Percentiles rank a stretch among this genome's conserved stretches.
Evolutionary conservation across 2,113 vertebrate species (phyloP).

Genomic region (Malaclemys terrapin): DNA sequence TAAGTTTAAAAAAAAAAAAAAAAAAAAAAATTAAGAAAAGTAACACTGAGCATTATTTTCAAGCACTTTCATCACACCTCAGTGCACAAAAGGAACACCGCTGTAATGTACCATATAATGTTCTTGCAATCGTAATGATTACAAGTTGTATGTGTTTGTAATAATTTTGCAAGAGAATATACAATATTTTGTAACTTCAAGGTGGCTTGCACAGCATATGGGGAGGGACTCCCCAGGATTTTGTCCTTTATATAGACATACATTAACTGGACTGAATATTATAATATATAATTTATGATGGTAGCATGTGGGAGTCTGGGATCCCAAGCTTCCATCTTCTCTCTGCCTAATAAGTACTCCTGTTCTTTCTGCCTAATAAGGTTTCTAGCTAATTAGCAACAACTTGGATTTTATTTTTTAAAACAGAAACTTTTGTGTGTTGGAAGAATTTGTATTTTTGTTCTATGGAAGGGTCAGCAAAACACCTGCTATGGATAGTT

Average conservation of each 20-base stretch:
- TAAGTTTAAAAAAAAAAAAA: constrained; percentile 35
- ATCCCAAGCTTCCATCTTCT: neutral
- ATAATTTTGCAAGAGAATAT: neutral
- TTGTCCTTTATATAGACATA: neutral
- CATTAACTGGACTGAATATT: fast-evolving
- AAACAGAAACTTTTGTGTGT: neutral
- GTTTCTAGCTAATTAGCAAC: neutral
- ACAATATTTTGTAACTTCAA: neutral
- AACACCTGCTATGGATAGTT: constrained; percentile 34
- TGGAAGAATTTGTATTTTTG: neutral
- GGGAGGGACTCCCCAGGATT: neutral
- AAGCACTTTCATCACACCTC: neutral
- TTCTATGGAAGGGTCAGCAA: neutral
- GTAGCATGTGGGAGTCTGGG: no score
- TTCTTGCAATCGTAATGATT: neutral
- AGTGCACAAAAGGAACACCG: neutral
- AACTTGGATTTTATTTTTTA: neutral
- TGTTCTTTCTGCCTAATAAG: neutral
- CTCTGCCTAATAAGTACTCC: neutral
- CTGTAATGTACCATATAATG: neutral
- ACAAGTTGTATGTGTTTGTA: neutral
- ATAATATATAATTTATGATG: neutral
- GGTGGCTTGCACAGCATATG: fast-evolving
- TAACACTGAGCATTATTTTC: neutral
- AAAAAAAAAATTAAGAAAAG: neutral